A percentile compares a stretch with the other conserved stretches of the same genome.
phyloP scores from a whole-genome alignment of 2,888 invertebrate genomes.

The Scaptomyza polygonia region DNA sequence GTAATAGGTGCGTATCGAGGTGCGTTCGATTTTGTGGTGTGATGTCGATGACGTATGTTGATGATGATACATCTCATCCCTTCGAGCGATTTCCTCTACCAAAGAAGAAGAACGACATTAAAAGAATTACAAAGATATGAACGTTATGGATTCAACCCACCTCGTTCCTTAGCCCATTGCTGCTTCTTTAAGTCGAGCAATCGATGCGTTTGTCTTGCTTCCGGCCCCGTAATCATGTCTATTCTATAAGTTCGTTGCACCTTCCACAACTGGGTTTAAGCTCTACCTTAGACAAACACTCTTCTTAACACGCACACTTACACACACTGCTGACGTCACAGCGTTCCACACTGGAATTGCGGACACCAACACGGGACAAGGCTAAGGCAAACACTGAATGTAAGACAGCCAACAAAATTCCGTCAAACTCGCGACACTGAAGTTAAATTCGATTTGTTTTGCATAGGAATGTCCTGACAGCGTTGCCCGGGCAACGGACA shows the following conservation, averaged over 20 bases:
- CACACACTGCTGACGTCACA: conserved; percentile 11
- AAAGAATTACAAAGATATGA: not conserved
- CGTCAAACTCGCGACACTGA: conserved; percentile 52
- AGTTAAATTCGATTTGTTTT: conserved; percentile 64
- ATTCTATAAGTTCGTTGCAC: conserved; percentile 66
- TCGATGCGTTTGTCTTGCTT: conserved; percentile 85
- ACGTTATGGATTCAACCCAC: conserved; percentile 85
- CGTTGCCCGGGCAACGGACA: conserved; percentile 67
- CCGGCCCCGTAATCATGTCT: conserved; percentile 82
- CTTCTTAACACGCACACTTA: conserved; percentile 4
- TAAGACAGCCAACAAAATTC: conserved; percentile 55
- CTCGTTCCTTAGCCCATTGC: conserved; percentile 97
- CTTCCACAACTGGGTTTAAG: conserved; percentile 24
- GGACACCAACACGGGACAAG: conserved; percentile 57
- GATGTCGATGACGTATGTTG: conserved; percentile 84
- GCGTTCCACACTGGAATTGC: not conserved
- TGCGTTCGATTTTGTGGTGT: conserved; percentile 84
- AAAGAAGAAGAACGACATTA: not conserved
- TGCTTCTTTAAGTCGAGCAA: conserved; percentile 94
- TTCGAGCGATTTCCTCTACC: conserved; percentile 91
- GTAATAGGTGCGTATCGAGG: conserved; percentile 84
- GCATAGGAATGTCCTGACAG: conserved; percentile 71
- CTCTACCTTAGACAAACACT: conserved; percentile 4
- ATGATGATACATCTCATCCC: conserved; percentile 89
- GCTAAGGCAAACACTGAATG: conserved; percentile 60